phyloP scores from a whole-genome alignment of 2,888 invertebrate genomes.

The Tillus elongatus region DNA sequence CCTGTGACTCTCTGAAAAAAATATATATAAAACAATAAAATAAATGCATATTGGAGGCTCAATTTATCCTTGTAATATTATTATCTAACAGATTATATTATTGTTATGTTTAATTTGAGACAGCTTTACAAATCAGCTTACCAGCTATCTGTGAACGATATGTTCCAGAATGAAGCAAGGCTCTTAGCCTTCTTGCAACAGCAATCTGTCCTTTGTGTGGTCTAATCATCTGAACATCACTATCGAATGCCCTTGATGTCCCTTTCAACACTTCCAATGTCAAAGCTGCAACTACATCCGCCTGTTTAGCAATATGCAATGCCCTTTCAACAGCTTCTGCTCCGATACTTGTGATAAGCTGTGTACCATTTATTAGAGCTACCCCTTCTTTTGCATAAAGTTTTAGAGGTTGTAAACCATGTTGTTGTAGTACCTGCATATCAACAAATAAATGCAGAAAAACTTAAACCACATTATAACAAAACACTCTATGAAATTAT shows the following conservation, averaged over 20 bases:
- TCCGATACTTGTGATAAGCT: slow-evolving; percentile 56
- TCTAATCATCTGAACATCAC: slow-evolving; percentile 52
- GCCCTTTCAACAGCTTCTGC: slow-evolving; percentile 55
- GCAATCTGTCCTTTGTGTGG: slow-evolving; percentile 54
- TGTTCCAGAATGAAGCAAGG: slow-evolving; percentile 52
- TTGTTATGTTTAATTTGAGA: too few species aligned
- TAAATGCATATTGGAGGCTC: too few species aligned
- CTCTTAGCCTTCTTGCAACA: slow-evolving; percentile 50
- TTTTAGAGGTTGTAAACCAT: slow-evolving; percentile 48
- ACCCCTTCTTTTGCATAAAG: slow-evolving; percentile 56
- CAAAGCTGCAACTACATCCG: slow-evolving; percentile 55
- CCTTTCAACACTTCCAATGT: slow-evolving; percentile 58
- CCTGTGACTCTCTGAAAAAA: slow-evolving; percentile 49
- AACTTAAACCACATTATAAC: too few species aligned
- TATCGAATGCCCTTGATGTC: slow-evolving; percentile 53
- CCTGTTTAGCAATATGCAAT: slow-evolving; percentile 49
- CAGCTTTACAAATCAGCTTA: too few species aligned
- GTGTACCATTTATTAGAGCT: slow-evolving; percentile 58
- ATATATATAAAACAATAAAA: slow-evolving; percentile 5
- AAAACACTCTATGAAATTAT: too few species aligned
- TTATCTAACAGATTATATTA: too few species aligned
- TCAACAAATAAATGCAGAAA: slow-evolving; percentile 8
- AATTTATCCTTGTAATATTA: too few species aligned
- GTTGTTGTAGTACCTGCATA: slow-evolving; percentile 41
- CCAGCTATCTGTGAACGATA: slow-evolving; percentile 57